phyloP scores from a whole-genome alignment of 2,888 invertebrate species.

The Chrysodeixis includens region DNA sequence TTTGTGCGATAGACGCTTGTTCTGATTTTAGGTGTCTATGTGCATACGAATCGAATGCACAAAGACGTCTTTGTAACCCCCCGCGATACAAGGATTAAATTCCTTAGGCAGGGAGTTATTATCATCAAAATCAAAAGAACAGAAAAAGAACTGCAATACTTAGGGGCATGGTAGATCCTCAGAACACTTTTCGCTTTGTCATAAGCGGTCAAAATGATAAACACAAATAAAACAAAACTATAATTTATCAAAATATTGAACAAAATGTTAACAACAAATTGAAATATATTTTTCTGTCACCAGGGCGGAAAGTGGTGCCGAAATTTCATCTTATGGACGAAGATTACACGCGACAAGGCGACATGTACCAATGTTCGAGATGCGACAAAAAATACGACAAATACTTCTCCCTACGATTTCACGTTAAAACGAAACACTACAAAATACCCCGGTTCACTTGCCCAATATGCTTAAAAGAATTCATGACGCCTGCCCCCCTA shows the following conservation, averaged over 20 bases:
- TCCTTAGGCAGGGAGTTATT: too few relatives aligned
- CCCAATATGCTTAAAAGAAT: constrained; percentile 66
- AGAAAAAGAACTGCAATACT: too few relatives aligned
- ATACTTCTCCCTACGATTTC: constrained; percentile 66
- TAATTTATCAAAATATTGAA: constrained; percentile 31
- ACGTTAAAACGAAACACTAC: constrained; percentile 76
- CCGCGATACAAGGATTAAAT: too few relatives aligned
- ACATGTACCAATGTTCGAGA: constrained; percentile 62
- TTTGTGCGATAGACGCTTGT: too few relatives aligned
- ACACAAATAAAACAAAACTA: not conserved
- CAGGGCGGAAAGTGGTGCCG: constrained; percentile 61
- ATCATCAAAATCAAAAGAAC: too few relatives aligned
- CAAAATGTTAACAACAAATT: too few relatives aligned
- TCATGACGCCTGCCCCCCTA: constrained; percentile 72
- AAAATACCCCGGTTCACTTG: constrained; percentile 69
- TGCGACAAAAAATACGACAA: constrained; percentile 74
- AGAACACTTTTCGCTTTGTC: too few relatives aligned
- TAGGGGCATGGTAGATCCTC: too few relatives aligned
- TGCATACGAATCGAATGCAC: too few relatives aligned
- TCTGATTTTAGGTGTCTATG: too few relatives aligned
- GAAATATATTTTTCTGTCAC: constrained; percentile 63
- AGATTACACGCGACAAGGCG: constrained; percentile 70
- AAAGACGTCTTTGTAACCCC: too few relatives aligned
- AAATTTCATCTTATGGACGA: constrained; percentile 68
- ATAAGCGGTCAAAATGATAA: too few relatives aligned